Conservation (phyloP, 1,140 invertebrate genomes). For the Dolichoris vasculosae region DNA sequence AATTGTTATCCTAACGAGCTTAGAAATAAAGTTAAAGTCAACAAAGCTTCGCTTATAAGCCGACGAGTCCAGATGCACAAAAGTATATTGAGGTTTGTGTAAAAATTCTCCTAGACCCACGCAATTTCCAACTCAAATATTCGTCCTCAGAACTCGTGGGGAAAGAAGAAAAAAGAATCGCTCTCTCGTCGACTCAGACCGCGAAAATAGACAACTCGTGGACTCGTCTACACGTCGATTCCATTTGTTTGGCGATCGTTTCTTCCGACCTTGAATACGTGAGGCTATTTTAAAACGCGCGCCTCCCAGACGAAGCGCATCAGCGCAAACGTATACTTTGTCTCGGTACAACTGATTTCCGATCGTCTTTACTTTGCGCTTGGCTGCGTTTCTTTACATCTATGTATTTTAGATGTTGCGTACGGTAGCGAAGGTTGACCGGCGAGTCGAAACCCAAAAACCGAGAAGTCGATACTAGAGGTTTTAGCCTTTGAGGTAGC, state of each 20-base stretch:
- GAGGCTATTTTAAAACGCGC: conserved; percentile 63
- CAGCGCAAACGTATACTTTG: background rate
- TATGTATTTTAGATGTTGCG: background rate
- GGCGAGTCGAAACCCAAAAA: too few species aligned
- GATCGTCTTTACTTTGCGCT: background rate
- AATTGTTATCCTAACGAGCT: background rate
- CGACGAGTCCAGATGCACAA: background rate
- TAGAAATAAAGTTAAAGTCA: background rate
- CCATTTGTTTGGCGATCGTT: conserved; percentile 65
- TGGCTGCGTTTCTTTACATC: background rate
- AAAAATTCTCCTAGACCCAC: background rate
- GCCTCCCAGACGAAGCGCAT: conserved; percentile 7
- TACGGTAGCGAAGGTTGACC: too few species aligned
- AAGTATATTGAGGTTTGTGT: background rate
- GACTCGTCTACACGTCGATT: conserved; percentile 42
- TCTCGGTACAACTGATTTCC: conserved; percentile 16
- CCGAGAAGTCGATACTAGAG: too few species aligned
- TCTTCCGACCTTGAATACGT: conserved; percentile 64
- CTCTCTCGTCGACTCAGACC: background rate
- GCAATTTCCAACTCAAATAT: background rate
- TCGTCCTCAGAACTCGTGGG: background rate
- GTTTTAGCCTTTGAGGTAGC: too few species aligned
- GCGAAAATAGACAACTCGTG: conserved; percentile 45
- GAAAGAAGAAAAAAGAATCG: background rate
- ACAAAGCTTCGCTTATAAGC: background rate